These are phyloP conservation scores for Allobates femoralis DNA, from an alignment of 2,797 vertebrate genomes.

Conservation along the genomic window DNA sequence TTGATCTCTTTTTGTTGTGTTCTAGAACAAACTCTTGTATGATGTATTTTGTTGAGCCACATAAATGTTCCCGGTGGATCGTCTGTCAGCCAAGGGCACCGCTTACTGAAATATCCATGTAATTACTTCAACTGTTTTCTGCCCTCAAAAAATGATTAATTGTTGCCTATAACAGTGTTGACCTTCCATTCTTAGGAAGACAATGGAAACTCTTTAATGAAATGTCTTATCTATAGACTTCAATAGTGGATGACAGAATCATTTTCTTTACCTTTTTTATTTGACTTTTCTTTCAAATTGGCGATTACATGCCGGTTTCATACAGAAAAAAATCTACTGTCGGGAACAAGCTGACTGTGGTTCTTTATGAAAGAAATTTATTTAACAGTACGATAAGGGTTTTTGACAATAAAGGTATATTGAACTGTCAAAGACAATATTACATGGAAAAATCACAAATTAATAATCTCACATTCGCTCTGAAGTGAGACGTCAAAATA, in stretches of 20 bases:
- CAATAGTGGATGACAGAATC: conserved; percentile 51
- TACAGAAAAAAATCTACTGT: conserved; percentile 52
- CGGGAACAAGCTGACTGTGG: conserved; percentile 28
- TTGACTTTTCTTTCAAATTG: conserved; percentile 40
- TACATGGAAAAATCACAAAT: conserved; percentile 23
- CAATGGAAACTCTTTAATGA: conserved; percentile 50
- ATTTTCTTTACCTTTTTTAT: conserved; percentile 39
- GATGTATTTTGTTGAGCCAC: conserved; percentile 9
- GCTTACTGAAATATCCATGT: conserved; percentile 46
- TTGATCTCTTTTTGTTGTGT: neutral
- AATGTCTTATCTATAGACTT: conserved; percentile 51
- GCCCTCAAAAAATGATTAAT: conserved; percentile 43
- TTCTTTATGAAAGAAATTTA: conserved; percentile 58
- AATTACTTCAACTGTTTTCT: conserved; percentile 50
- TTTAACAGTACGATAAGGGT: conserved; percentile 44
- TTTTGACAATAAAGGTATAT: conserved; percentile 38
- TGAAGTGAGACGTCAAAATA: conserved; percentile 11
- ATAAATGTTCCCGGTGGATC: conserved; percentile 33
- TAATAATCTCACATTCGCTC: conserved; percentile 16
- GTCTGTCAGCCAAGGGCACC: conserved; percentile 43
- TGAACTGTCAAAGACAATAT: conserved; percentile 57
- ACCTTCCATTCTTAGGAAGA: conserved; percentile 42
- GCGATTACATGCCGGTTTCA: conserved; percentile 36
- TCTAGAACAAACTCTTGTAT: conserved; percentile 27
- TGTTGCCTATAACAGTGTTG: conserved; percentile 44